phyloP scores from a whole-genome alignment of 2,888 invertebrate species.

The Sipha maydis region DNA sequence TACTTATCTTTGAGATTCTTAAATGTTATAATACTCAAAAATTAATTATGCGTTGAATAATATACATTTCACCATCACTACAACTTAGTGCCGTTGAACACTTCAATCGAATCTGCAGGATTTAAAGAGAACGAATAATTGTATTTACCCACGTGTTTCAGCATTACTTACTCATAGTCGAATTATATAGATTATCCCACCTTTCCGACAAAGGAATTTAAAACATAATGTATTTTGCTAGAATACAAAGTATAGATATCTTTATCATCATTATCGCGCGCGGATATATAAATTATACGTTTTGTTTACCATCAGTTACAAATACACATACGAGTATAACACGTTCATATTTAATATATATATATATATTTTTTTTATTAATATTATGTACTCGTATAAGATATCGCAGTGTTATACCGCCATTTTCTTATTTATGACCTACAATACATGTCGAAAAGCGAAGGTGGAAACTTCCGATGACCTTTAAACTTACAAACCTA shows the following conservation, averaged over 20 bases:
- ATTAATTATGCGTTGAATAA: background rate
- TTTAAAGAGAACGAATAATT: too few species aligned
- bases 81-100: background rate
- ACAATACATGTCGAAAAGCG: background rate
- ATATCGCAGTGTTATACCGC: background rate
- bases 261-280: background rate
- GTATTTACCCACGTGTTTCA: background rate
- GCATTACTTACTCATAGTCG: background rate
- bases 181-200: background rate
- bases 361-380: too few species aligned
- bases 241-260: too few species aligned
- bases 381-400: background rate
- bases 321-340: too few species aligned
- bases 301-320: background rate
- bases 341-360: too few species aligned
- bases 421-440: background rate
- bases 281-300: background rate
- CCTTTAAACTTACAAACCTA: background rate
- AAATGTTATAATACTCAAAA: too few species aligned
- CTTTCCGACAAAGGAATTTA: background rate
- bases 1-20: too few species aligned
- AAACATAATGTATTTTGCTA: background rate
- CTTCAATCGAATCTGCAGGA: too few species aligned
- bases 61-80: background rate
- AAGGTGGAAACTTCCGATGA: slow-evolving; percentile 4